Percentiles rank a stretch among this genome's conserved stretches.
Evolutionary conservation across 2,888 invertebrate genomes (phyloP).

Genomic region (Cylloceria caligata): DNA sequence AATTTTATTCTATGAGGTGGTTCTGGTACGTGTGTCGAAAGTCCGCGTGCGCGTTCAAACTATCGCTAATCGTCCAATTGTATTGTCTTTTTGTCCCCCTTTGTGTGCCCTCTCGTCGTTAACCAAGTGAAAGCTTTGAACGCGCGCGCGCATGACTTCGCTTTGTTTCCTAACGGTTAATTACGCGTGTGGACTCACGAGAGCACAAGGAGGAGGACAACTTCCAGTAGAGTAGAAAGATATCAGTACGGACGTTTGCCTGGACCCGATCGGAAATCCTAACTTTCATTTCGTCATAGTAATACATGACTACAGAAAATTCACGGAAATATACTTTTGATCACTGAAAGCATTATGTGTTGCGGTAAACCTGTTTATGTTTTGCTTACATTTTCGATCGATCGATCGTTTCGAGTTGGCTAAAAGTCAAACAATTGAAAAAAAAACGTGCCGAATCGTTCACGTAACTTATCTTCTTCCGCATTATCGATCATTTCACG

Average conservation of each 20-base stretch:
- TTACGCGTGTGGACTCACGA: slow-evolving; percentile 58
- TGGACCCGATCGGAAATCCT: slow-evolving; percentile 16
- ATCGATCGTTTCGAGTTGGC: slow-evolving; percentile 33
- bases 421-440: slow-evolving; percentile 28
- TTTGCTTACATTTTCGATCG: not conserved
- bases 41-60: slow-evolving; percentile 73
- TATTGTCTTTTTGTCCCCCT: slow-evolving; percentile 68
- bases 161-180: slow-evolving; percentile 68
- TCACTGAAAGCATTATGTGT: not conserved
- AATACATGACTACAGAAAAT: not conserved
- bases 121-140: slow-evolving; percentile 66
- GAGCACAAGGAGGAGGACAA: slow-evolving; percentile 27
- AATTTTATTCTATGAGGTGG: not conserved
- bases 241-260: slow-evolving; percentile 49
- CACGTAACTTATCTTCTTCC: slow-evolving; percentile 28
- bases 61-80: slow-evolving; percentile 81
- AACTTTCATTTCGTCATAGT: slow-evolving; percentile 28
- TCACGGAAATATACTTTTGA: not conserved
- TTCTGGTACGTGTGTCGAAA: slow-evolving; percentile 73
- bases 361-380: too few species aligned
- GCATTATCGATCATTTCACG: not conserved
- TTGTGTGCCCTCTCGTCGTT: slow-evolving; percentile 57
- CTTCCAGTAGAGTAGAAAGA: slow-evolving; percentile 45
- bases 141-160: slow-evolving; percentile 47
- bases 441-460: slow-evolving; percentile 54